These are phyloP conservation scores for Chiloscyllium punctatum DNA, from an alignment of 2,797 vertebrate genomes.

Conservation along the genomic window DNA sequence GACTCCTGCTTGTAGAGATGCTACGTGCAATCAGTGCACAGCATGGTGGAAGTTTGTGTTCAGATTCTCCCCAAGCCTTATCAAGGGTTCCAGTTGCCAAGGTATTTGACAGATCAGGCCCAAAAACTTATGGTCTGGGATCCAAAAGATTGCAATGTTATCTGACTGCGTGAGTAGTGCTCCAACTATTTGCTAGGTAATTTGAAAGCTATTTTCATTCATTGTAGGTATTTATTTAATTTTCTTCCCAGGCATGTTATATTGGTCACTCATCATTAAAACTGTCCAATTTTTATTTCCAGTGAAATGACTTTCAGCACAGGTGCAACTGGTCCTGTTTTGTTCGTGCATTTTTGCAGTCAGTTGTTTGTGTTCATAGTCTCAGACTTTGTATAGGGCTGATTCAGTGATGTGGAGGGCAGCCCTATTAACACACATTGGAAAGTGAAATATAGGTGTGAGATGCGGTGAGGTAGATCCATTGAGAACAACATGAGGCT, in stretches of 20 bases:
- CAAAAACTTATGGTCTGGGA: not conserved
- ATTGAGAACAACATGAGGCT: not conserved
- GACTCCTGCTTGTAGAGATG: not conserved
- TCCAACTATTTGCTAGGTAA: not conserved
- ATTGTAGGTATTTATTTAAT: not conserved
- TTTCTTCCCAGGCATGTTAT: not conserved
- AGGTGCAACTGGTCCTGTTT: not conserved
- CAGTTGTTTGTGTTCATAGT: not conserved
- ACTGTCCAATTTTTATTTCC: not conserved
- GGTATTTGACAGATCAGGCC: not conserved
- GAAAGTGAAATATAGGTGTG: not conserved
- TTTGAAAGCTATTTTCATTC: not conserved
- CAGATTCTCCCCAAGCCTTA: not conserved
- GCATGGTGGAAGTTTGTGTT: not conserved
- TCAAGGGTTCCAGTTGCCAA: not conserved
- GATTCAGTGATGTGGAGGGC: not conserved
- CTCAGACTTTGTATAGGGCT: not conserved
- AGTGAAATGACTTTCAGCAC: not conserved
- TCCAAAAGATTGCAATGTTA: not conserved
- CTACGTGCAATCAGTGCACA: too few species aligned
- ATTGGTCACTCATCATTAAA: not conserved
- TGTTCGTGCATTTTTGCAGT: not conserved
- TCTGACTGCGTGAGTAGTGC: not conserved
- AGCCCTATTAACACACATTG: not conserved
- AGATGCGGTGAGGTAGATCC: not conserved